Percentiles rank a stretch among this genome's conserved stretches.
phyloP scores from a whole-genome alignment of 2,888 invertebrate genomes.

The Dusona sp. region DNA sequence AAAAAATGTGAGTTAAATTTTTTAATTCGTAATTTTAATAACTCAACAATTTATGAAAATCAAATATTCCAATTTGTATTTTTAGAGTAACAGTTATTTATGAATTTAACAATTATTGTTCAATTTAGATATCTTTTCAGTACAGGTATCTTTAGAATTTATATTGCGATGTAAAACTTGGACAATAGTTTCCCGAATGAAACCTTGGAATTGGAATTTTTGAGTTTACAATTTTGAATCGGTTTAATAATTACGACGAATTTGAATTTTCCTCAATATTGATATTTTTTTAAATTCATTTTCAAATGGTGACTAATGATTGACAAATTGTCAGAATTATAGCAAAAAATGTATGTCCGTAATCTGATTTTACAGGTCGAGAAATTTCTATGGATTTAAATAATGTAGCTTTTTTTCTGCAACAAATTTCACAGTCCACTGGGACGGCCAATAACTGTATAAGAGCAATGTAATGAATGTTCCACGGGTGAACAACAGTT shows the following conservation, averaged over 20 bases:
- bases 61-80: too few relatives aligned
- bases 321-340: not conserved
- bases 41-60: too few relatives aligned
- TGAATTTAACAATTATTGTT: too few relatives aligned
- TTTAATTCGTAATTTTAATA: too few relatives aligned
- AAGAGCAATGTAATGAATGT: not conserved
- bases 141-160: too few relatives aligned
- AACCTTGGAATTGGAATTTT: too few relatives aligned
- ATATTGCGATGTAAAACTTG: too few relatives aligned
- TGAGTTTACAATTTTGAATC: too few relatives aligned
- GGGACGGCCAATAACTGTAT: conserved; percentile 28
- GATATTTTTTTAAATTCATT: not conserved
- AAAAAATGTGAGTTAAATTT: too few relatives aligned
- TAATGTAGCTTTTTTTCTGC: not conserved
- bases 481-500: conserved; percentile 17
- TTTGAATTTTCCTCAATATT: not conserved
- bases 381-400: not conserved
- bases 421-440: conserved; percentile 21
- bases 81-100: too few relatives aligned
- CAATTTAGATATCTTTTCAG: too few relatives aligned
- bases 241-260: not conserved
- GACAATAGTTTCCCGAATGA: too few relatives aligned
- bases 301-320: not conserved
- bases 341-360: not conserved
- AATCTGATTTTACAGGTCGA: not conserved